Evolutionary conservation across 2,888 invertebrate species (phyloP), one percentile per base, ranked within the genome.

Genomic region (Dioctria linearis): DNA sequence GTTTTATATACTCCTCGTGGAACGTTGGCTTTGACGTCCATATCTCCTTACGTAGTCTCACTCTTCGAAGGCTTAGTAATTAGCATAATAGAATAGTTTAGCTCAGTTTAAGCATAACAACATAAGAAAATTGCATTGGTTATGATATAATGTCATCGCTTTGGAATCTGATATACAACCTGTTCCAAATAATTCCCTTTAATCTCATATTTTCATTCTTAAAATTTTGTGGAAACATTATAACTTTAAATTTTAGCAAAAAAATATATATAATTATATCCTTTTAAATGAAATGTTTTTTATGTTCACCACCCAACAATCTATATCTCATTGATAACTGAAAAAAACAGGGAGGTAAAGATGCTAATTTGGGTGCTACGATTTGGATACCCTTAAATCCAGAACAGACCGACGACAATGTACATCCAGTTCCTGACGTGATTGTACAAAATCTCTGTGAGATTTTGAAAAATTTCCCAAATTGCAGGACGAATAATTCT

Each of bases 291-390:
- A 67, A 67, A 43, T 67, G 49, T 51, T 43, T 67, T 67, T 67
- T 67, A 67, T 43, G 67, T 67, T 67, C 46, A 49, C 46, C 78
- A 83, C 80, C 80, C 80, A 82, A 79, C 79, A 79, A 78, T 25
- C 79, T 80, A 57, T 80, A 81, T 79, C 73, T 81, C 65, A 82
- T 67, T 67, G 67, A 40, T 65, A 49, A 81, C 78, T 80, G 80
- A 61, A 80, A 25, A 80, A 79, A 76, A 81, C 82, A 92, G 92
- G 96, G 96, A 82, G 96, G 95, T 43, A 93, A 92, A 85, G 91
- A 93, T 87, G 95, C 95, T 49, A 93, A 93, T 84, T 87, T 95
- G 81, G 94, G 93, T 11, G 94, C 93, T 49, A 95, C 95, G 0
- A 93, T 96, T 37, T 96, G 95, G 96, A 91, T 95, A 84, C 95